Evolutionary conservation across 2,797 vertebrate genomes (phyloP), one percentile per base, ranked within the genome.

Genomic region (Propithecus perrieri): DNA sequence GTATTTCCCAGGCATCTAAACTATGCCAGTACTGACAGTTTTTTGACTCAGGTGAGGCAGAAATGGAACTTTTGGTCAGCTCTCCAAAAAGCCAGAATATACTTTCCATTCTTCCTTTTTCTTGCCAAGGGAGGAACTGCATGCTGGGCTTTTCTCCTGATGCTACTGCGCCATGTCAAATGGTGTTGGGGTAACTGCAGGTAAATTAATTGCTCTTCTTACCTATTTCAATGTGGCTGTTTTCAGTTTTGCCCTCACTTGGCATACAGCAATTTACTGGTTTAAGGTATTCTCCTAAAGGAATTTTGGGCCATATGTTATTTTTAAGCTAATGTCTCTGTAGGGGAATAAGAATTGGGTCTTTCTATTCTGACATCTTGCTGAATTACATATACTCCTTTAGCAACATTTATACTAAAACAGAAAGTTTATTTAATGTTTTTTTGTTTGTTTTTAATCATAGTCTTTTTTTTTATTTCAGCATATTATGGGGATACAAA

Each of bases 321-420:
- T 75, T 80, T 22, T 48, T 61, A 87, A 69, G 14, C 61, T 84
- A 1, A 1, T 67, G 6, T 91, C 48, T 93, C 28, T 55, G 26
- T 35, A 38, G 33, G 28, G 1, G 7, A 84, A 81, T 28, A 3
- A 84, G 14, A 5, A 0, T 0, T 75, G 7, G 26, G 26, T 59
- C 53, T 46, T 87, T 65, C 33, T 63, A 15, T 63, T 85, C 13
- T 11, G 20, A 48, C 4, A 17, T 50, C 9, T 91, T 63, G 4
- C 72, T 80, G 10, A 63, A 2, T 35, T 59, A 14, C 2, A 53
- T 75, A 59, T 91, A 78, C 3, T 80, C 9, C 17, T 22, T 88
- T 57, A 95, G 26, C 8, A 79, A 91, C 13, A 71, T 53, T 74
- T 93, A 55, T 8, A 69, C 8, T 69, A 76, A 53, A 81, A 46